Evolutionary conservation across 2,113 vertebrate genomes (phyloP).

Genomic region (Nanorana parkeri): DNA sequence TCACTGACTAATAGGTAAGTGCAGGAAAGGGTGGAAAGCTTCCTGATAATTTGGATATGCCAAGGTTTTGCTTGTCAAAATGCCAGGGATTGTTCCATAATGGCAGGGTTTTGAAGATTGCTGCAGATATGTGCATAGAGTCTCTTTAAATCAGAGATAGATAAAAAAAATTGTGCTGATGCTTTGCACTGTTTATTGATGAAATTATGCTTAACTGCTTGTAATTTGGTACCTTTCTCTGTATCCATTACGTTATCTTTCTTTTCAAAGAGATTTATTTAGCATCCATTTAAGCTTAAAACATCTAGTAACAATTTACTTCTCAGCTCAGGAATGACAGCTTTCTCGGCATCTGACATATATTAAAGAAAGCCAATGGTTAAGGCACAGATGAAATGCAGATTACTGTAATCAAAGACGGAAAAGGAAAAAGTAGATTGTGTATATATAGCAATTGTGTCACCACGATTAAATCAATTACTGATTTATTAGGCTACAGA

Average conservation of each 20-base stretch:
- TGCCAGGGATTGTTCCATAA: no score
- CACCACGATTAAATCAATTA: slow-evolving; percentile 40
- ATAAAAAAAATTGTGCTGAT: no score
- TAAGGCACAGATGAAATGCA: slow-evolving; percentile 40
- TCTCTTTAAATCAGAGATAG: no score
- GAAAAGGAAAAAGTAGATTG: slow-evolving; percentile 28
- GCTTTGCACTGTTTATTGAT: no score
- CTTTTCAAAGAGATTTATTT: slow-evolving; percentile 36
- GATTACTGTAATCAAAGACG: slow-evolving; percentile 50
- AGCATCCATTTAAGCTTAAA: slow-evolving; percentile 36
- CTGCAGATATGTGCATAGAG: no score
- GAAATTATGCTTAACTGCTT: background rate
- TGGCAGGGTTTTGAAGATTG: no score
- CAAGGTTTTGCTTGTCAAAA: no score
- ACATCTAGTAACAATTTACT: slow-evolving; percentile 43
- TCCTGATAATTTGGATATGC: no score
- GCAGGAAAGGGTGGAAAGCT: no score
- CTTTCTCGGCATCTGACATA: slow-evolving; percentile 43
- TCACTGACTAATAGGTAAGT: no score
- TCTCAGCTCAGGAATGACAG: slow-evolving; percentile 43
- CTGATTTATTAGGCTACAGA: slow-evolving; percentile 43
- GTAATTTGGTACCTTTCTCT: slow-evolving; percentile 11
- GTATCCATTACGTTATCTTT: slow-evolving; percentile 35
- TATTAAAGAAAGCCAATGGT: slow-evolving; percentile 49
- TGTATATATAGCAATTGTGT: slow-evolving; percentile 22